These are phyloP conservation scores for Tenrec ecaudatus DNA, from an alignment of 2,113 vertebrate species.

Conservation along the genomic window DNA sequence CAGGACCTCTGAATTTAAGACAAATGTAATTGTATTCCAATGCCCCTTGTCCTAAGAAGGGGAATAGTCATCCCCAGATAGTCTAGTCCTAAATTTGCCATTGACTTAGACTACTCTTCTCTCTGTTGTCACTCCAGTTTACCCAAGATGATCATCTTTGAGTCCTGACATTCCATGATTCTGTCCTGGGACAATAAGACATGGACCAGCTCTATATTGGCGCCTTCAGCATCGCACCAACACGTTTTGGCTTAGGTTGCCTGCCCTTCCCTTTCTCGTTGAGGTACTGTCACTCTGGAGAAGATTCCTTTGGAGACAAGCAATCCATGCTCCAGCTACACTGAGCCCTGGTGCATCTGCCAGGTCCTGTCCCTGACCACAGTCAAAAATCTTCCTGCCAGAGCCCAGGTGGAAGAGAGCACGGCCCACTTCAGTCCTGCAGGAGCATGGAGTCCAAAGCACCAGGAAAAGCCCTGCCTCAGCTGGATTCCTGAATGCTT, in stretches of 20 bases:
- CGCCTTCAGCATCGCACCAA: neutral
- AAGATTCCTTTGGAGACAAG: constrained; percentile 34
- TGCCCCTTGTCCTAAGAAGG: neutral
- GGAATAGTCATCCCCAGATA: neutral
- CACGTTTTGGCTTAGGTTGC: neutral
- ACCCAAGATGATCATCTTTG: neutral
- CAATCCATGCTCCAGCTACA: neutral
- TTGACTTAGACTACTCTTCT: neutral
- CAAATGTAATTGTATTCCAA: neutral
- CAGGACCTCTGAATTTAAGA: neutral
- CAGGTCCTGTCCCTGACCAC: neutral
- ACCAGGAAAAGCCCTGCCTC: neutral
- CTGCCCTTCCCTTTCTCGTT: neutral
- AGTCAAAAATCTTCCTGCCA: rapidly evolving
- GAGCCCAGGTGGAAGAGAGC: neutral
- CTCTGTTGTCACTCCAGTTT: neutral
- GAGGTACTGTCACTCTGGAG: neutral
- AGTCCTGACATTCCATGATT: neutral
- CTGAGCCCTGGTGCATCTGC: neutral
- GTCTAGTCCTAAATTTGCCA: neutral
- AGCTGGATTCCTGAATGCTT: constrained; percentile 78
- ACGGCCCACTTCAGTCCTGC: neutral
- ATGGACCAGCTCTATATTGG: neutral
- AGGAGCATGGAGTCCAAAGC: constrained; percentile 61
- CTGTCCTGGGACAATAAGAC: neutral